phyloP scores from a whole-genome alignment of 2,888 invertebrate genomes.

The Abrostola triplasia region DNA sequence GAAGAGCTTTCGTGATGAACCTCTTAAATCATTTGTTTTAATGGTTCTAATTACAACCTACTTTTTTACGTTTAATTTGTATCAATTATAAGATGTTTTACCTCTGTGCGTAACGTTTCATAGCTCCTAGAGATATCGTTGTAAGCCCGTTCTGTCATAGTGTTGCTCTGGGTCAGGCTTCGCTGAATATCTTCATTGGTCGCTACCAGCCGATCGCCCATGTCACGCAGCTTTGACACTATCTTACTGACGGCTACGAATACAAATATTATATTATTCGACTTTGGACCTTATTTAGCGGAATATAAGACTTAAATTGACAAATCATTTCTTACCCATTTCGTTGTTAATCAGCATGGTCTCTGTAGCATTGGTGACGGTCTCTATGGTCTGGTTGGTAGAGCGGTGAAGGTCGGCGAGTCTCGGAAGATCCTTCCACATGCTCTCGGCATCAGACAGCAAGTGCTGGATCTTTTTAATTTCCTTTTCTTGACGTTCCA shows the following conservation, averaged over 20 bases:
- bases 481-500: conserved; percentile 82
- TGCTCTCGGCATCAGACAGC: conserved; percentile 81
- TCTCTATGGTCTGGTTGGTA: conserved; percentile 89
- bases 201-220: conserved; percentile 82
- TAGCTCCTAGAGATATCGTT: conserved; percentile 87
- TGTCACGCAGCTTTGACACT: conserved; percentile 85
- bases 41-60: too few relatives aligned
- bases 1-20: too few relatives aligned
- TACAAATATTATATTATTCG: neutral
- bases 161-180: conserved; percentile 88
- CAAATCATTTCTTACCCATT: conserved; percentile 72
- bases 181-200: conserved; percentile 89
- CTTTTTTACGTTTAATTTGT: too few relatives aligned
- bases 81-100: conserved; percentile 53
- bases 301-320: neutral
- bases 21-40: too few relatives aligned
- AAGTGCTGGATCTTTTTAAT: conserved; percentile 77
- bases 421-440: conserved; percentile 86
- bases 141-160: conserved; percentile 87
- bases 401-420: conserved; percentile 85
- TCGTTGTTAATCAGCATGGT: conserved; percentile 80
- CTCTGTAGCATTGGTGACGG: conserved; percentile 86
- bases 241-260: conserved; percentile 80
- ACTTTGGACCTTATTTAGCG: neutral
- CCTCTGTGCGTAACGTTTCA: conserved; percentile 86